Base-by-base conservation (phyloP, 2,888 invertebrate genomes). In the Crioceris asparagi region DNA sequence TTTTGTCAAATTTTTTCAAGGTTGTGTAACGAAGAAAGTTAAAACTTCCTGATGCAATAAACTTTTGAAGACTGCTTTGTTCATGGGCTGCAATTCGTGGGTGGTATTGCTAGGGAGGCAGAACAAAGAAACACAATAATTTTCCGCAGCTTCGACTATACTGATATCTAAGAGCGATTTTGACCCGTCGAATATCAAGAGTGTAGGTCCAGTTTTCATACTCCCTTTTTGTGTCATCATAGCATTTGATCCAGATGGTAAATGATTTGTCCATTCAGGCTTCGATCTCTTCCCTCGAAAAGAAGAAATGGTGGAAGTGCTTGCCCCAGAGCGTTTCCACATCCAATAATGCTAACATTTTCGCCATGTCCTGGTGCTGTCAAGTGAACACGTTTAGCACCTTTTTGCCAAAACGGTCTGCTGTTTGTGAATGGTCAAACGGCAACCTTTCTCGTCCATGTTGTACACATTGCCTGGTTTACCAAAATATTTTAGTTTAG, bases 261-360 rank as follows among this genome's bases (percentile, higher is more conserved):
- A 31, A 31, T 32, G 44, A 36, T 51, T 46, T 5, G 7, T 11
- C 26, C 36, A 54, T 29, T 48, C 45, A 19, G 43, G 45, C 21
- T 52, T 50, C 15, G 37, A 25, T 18, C 52, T 21, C 40, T 51
- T 39, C 7, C 50, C 51, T 43, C 52, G 37, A 52, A 54, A 29
- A 56, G 23, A 12, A 59, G 46, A 47, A 54, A 47, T 2, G 54
- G 54, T 11, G 52, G 56, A 27, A 57, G 51, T n/a, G 43, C 29
- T 19, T 45, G 41, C 2, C 18, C 23, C 11, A 18, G 11, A n/a
- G 32, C 32, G 11, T 32, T 32, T 5, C 32, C 12, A 32, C 19
- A 19, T 2, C 7, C 18, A 4, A 32, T 21, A 10, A 18, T 11
- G 10, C 55, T 54, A 6, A 55, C 53, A 41, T 55, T 58, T 49